A percentile compares a stretch with the other conserved stretches of the same genome.
Evolutionary conservation across 2,113 vertebrate species (phyloP).

Genomic region (Nesogale talazaci): DNA sequence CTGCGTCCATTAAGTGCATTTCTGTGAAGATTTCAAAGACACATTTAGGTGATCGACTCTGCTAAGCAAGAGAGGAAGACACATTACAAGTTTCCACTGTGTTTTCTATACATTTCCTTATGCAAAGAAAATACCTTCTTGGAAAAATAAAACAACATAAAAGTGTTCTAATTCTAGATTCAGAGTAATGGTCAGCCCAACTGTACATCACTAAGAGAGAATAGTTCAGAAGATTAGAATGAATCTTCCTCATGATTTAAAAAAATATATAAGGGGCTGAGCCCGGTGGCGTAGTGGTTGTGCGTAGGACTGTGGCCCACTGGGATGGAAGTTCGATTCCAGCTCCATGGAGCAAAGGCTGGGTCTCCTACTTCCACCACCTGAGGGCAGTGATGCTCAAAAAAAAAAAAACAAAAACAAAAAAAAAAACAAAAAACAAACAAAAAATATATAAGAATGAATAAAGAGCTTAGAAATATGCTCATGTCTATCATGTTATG

Average conservation of each 20-base stretch:
- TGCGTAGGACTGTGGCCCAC: too few species aligned
- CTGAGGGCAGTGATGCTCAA: too few species aligned
- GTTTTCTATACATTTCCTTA: not conserved
- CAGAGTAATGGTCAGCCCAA: not conserved
- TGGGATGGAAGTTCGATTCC: too few species aligned
- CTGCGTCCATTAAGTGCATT: not conserved
- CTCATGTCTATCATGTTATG: accelerated
- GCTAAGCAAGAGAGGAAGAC: not conserved
- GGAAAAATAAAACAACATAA: not conserved
- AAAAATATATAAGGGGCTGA: too few species aligned
- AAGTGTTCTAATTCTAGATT: not conserved
- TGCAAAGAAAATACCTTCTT: too few species aligned
- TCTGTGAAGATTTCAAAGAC: not conserved
- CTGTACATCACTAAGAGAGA: not conserved
- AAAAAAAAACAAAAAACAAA: too few species aligned
- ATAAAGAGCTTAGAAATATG: not conserved
- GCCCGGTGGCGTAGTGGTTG: too few species aligned
- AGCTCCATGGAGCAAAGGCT: too few species aligned
- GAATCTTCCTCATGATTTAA: not conserved
- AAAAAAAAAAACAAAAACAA: too few species aligned
- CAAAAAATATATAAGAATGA: too few species aligned
- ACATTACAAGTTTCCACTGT: not conserved
- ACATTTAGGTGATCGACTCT: not conserved
- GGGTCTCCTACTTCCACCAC: too few species aligned
- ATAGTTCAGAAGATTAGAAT: not conserved